phyloP scores from a whole-genome alignment of 2,888 invertebrate genomes.

The Drosophila barbarae region DNA sequence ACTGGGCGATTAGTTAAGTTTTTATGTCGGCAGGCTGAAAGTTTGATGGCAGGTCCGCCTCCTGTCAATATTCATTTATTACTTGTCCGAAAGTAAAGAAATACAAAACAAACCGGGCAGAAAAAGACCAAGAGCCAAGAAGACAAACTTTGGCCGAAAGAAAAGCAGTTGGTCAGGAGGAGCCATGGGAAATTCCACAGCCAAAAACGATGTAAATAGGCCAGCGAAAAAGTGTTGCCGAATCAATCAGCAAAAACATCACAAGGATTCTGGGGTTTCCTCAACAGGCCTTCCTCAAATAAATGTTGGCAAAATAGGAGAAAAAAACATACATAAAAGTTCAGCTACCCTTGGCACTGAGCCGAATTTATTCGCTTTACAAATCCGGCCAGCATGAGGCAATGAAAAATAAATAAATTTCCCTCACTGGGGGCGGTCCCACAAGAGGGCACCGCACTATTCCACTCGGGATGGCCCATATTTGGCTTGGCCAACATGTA shows the following conservation, averaged over 20 bases:
- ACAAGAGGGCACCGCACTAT: slow-evolving; percentile 20
- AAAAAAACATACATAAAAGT: slow-evolving; percentile 23
- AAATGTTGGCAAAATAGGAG: slow-evolving; percentile 20
- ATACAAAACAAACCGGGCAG: slow-evolving; percentile 38
- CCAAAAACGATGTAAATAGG: slow-evolving; percentile 12
- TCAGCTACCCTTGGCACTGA: slow-evolving; percentile 22
- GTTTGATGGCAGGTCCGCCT: slow-evolving; percentile 44
- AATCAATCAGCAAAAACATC: slow-evolving; percentile 31
- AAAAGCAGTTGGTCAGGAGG: slow-evolving; percentile 5
- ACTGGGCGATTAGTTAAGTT: slow-evolving; percentile 72
- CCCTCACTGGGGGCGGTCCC: slow-evolving; percentile 24
- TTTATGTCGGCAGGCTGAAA: slow-evolving; percentile 62
- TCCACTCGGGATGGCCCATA: slow-evolving; percentile 15
- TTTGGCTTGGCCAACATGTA: slow-evolving; percentile 46
- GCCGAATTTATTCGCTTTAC: slow-evolving; percentile 55
- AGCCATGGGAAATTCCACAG: slow-evolving; percentile 3
- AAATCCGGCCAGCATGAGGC: slow-evolving; percentile 55
- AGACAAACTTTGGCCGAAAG: slow-evolving; percentile 34
- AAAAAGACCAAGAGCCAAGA: slow-evolving; percentile 10
- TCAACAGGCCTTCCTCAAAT: slow-evolving; percentile 17
- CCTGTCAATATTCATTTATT: slow-evolving; percentile 74
- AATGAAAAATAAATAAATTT: slow-evolving; percentile 54
- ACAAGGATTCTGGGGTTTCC: slow-evolving; percentile 11
- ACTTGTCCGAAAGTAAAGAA: slow-evolving; percentile 53
- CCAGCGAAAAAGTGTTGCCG: slow-evolving; percentile 6